Evolutionary conservation across 2,113 vertebrate species (phyloP).

Genomic region (Rallus limicola): DNA sequence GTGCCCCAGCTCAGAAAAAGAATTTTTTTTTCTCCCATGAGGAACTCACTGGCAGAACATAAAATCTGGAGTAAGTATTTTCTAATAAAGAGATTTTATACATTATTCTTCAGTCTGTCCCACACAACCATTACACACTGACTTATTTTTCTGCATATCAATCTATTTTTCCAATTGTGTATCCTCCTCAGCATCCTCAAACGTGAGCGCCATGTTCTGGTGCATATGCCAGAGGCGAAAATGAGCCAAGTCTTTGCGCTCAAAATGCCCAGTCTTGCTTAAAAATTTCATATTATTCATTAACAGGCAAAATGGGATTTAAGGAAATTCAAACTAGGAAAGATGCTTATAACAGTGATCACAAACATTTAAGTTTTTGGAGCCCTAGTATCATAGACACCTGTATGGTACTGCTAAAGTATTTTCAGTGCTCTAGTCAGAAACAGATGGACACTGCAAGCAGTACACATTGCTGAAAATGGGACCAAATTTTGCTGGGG

Average conservation of each 20-base stretch:
- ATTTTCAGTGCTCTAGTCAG: not conserved
- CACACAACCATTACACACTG: not conserved
- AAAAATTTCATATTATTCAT: not conserved
- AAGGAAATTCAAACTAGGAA: not conserved
- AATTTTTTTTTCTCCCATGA: not conserved
- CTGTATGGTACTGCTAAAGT: not conserved
- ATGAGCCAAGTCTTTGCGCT: not conserved
- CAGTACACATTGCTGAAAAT: not conserved
- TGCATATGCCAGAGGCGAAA: not conserved
- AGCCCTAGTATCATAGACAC: not conserved
- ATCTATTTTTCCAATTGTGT: not conserved
- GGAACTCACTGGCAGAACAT: not conserved
- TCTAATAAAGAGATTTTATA: not conserved
- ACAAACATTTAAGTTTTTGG: not conserved
- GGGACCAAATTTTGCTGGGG: not conserved
- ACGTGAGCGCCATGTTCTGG: not conserved
- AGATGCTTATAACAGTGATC: not conserved
- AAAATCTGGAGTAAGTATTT: not conserved
- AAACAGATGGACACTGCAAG: not conserved
- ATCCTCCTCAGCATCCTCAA: not conserved
- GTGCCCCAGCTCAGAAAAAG: not conserved
- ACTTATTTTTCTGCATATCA: not conserved
- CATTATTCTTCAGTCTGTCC: not conserved
- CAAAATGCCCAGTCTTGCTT: not conserved
- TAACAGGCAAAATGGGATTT: not conserved